These are phyloP conservation scores for Strigops habroptila DNA, from an alignment of 2,113 vertebrate genomes.

Conservation along the genomic window DNA sequence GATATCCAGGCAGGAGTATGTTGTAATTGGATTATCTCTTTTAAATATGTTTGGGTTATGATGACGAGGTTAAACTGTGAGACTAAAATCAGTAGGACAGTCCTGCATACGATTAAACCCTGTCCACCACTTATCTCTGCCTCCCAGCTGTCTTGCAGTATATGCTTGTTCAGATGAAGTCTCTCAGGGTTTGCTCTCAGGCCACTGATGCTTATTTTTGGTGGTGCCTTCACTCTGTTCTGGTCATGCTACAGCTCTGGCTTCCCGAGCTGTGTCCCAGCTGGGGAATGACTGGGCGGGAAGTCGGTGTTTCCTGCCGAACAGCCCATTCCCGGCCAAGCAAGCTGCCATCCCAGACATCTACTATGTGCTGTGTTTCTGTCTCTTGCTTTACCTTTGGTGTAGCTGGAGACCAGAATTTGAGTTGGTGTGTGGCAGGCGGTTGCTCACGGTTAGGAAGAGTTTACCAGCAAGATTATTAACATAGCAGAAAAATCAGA, in stretches of 20 bases:
- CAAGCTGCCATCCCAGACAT: not conserved
- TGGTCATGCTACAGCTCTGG: not conserved
- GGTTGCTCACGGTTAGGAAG: not conserved
- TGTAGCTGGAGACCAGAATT: not conserved
- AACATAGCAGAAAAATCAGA: not conserved
- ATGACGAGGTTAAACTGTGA: not conserved
- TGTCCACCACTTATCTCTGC: not conserved
- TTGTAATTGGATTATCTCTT: not conserved
- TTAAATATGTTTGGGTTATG: not conserved
- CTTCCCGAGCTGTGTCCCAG: not conserved
- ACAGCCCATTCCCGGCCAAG: not conserved
- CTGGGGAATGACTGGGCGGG: not conserved
- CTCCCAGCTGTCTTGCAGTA: not conserved
- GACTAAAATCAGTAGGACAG: not conserved
- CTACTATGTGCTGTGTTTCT: rapidly evolving
- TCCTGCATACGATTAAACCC: not conserved
- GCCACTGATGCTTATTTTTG: not conserved
- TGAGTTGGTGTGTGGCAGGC: rapidly evolving
- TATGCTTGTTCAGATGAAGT: not conserved
- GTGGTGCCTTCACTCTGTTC: not conserved
- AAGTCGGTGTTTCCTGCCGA: not conserved
- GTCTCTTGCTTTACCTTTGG: not conserved
- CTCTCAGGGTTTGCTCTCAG: not conserved
- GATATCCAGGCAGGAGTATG: rapidly evolving
- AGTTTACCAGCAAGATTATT: not conserved